These are phyloP conservation scores for Rallus crepitans DNA, from an alignment of 2,797 vertebrate genomes.

Conservation along the genomic window DNA sequence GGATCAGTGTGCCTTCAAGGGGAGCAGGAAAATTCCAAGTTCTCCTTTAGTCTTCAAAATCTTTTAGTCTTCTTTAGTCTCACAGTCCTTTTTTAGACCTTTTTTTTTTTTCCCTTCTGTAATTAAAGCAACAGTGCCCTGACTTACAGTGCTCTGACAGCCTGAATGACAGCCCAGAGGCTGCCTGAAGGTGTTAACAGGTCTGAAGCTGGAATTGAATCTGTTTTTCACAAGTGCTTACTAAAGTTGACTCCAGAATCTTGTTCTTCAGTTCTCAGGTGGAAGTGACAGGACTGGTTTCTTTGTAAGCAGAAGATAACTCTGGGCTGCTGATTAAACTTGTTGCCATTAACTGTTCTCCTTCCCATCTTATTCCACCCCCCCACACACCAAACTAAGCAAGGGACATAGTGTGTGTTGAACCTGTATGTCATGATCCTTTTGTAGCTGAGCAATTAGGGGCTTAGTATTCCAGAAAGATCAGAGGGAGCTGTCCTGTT, in stretches of 20 bases:
- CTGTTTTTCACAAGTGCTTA: background rate
- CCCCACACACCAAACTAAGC: background rate
- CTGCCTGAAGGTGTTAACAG: background rate
- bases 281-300: background rate
- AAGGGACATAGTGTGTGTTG: background rate
- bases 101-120: background rate
- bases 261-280: background rate
- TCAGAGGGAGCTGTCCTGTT: background rate
- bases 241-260: background rate
- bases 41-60: no score
- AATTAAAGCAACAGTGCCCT: background rate
- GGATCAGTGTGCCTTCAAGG: background rate
- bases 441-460: background rate
- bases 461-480: background rate
- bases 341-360: background rate
- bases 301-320: background rate
- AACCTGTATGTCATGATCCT: background rate
- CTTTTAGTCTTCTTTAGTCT: no score
- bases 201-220: background rate
- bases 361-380: rapidly evolving
- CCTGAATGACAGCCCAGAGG: background rate
- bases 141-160: no score
- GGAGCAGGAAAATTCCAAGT: background rate
- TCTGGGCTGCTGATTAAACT: background rate
- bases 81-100: background rate